These are phyloP conservation scores for Nothoprocta pentlandii DNA, from an alignment of 2,113 vertebrate species.

Conservation along the genomic window DNA sequence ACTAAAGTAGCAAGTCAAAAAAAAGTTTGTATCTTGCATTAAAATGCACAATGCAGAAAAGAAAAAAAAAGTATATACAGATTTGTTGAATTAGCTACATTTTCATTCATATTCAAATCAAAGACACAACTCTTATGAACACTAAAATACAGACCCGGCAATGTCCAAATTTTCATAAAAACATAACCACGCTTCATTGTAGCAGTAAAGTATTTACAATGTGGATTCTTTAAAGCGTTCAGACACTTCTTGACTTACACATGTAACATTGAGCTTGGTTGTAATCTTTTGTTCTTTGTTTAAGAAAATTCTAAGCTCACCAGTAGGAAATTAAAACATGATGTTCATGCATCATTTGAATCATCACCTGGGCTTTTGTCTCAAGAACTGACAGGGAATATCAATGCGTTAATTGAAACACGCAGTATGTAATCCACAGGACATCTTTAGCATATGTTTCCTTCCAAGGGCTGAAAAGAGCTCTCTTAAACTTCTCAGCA, in stretches of 20 bases:
- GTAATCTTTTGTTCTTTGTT: background rate
- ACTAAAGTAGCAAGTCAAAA: background rate
- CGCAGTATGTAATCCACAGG: conserved; percentile 1
- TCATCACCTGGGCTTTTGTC: conserved; percentile 49
- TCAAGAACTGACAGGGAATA: conserved; percentile 43
- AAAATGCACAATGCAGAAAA: background rate
- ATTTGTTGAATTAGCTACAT: background rate
- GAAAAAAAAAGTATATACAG: background rate
- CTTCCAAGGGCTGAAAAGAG: conserved; percentile 41
- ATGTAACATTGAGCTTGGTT: background rate
- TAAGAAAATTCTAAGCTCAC: background rate
- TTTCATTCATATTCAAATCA: background rate
- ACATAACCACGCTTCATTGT: background rate
- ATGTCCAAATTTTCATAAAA: background rate
- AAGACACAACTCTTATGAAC: background rate
- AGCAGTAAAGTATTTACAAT: background rate
- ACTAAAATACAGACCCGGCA: background rate
- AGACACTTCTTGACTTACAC: background rate
- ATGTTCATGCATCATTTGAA: conserved; percentile 40
- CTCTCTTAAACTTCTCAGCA: conserved; percentile 39
- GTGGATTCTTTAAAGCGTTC: background rate
- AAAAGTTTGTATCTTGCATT: background rate
- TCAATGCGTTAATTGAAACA: conserved; percentile 65
- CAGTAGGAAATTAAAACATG: conserved; percentile 2
- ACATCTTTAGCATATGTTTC: conserved; percentile 56